Conservation (phyloP, 2,888 invertebrate species). For the Cerceris ruficornis region DNA sequence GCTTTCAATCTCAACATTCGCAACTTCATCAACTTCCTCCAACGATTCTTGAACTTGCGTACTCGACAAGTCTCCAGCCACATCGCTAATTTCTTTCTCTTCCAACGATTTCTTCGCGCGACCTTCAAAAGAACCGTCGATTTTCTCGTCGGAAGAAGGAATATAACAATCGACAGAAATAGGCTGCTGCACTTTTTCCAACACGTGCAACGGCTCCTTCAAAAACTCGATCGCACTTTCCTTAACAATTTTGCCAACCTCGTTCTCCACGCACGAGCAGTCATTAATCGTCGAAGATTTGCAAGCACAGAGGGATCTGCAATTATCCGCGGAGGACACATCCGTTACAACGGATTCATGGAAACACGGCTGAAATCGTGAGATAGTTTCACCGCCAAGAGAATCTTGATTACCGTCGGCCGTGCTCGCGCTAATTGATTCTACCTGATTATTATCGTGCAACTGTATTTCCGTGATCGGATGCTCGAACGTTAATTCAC, state of each 20-base stretch:
- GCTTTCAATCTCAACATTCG: no score
- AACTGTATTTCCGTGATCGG: background rate
- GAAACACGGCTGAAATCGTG: background rate
- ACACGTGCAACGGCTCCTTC: constrained; percentile 44
- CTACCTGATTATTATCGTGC: constrained; percentile 20
- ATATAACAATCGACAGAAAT: constrained; percentile 54
- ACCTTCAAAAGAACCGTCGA: constrained; percentile 42
- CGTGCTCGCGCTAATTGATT: constrained; percentile 27
- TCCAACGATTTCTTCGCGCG: constrained; percentile 7
- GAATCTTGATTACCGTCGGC: constrained; percentile 9
- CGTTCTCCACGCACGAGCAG: background rate
- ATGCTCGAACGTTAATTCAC: constrained; percentile 26
- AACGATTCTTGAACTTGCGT: no score
- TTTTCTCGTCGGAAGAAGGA: constrained; percentile 38
- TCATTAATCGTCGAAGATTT: background rate
- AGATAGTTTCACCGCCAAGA: background rate
- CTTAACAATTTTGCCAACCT: constrained; percentile 4
- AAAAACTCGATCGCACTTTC: constrained; percentile 19
- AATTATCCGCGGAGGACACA: background rate
- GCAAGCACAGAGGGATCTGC: background rate
- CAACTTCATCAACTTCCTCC: no score
- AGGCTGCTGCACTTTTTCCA: constrained; percentile 62
- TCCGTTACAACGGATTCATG: constrained; percentile 15
- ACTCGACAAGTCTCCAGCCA: background rate
- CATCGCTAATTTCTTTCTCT: background rate